Evolutionary conservation across 2,888 invertebrate species (phyloP).

Genomic region (Argyresthia goedartella): DNA sequence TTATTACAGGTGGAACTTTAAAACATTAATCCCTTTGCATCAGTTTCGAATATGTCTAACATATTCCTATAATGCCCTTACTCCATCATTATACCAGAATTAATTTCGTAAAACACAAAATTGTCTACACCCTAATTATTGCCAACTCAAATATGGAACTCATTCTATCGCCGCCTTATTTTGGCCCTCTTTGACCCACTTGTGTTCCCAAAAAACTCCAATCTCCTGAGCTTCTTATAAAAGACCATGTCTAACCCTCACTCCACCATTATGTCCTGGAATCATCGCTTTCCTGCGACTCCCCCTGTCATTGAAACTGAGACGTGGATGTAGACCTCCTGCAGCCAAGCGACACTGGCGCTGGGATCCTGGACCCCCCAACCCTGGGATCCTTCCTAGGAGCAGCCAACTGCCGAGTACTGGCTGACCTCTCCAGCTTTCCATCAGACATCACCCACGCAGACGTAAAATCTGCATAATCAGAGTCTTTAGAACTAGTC

Average conservation of each 20-base stretch:
- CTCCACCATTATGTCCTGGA: not conserved
- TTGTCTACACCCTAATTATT: conserved; percentile 16
- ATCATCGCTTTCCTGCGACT: not conserved
- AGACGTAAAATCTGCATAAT: conserved; percentile 77
- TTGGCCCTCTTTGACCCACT: not conserved
- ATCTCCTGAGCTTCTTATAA: not conserved
- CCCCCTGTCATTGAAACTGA: conserved; percentile 51
- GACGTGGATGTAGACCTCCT: conserved; percentile 56
- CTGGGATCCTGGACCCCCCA: conserved; percentile 56
- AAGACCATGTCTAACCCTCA: not conserved
- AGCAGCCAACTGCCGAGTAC: conserved; percentile 60
- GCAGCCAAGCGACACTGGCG: conserved; percentile 56
- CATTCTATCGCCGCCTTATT: conserved; percentile 13
- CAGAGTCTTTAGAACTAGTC: conserved; percentile 67
- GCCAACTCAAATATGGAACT: conserved; percentile 16
- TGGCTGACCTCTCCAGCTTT: conserved; percentile 72
- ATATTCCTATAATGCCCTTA: not conserved
- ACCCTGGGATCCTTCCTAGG: conserved; percentile 57
- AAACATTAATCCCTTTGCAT: too few relatives aligned
- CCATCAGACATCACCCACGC: conserved; percentile 82
- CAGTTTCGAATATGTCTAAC: conserved; percentile 1
- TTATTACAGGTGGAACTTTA: not conserved
- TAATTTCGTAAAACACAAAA: conserved; percentile 9
- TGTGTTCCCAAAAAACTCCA: not conserved
- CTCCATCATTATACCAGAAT: conserved; percentile 6